Evolutionary conservation across 2,888 invertebrate species (phyloP), one percentile per base, ranked within the genome.

Genomic region (Leptogaster cylindrica): DNA sequence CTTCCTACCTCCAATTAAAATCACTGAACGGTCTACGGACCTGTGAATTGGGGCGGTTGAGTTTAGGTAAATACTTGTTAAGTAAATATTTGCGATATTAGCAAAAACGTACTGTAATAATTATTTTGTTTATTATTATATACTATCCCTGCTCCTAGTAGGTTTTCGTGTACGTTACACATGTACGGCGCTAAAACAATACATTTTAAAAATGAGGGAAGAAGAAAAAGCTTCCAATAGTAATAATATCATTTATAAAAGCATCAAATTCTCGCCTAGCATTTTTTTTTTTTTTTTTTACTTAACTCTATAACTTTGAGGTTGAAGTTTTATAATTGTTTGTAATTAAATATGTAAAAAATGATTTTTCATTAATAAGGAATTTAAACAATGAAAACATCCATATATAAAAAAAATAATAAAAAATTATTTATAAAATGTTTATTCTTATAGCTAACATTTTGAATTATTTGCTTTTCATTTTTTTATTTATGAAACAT

Each of bases 361-460:
- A 61, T 61, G 61, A 48, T 48, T 46, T 64, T 64, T 64, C 64
- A 64, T 64, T 48, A 25, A 44, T 44, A 61, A 61, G 61, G 44
- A 44, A 12, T 61, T 61, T 61, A 61, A 61, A 61, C 44, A 44
- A 28, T 28, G 44, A 61, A 61, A 61, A 61, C 61, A 61, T 61
- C 44, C 27, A 61, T 44, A 61, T 61, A 61, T 61, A 41, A 61
- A 61, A 61, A 61, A 44, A 44, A 41, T 27, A 46, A 61, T 20
- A 61, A 61, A 61, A 44, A 44, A 61, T 61, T 16, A 44, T 61
- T 61, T 39, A 44, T 61, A 61, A 44, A 61, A 61, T 44, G 44
- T 44, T 61, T 61, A 44, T 61, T 61, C 61, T 61, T 61, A 61
- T 27, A 18, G 31, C 61, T 61, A 61, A 61, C 44, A 44, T 61